Evolutionary conservation across 1,140 invertebrate species (phyloP).

Genomic region (Aphidius gifuensis): DNA sequence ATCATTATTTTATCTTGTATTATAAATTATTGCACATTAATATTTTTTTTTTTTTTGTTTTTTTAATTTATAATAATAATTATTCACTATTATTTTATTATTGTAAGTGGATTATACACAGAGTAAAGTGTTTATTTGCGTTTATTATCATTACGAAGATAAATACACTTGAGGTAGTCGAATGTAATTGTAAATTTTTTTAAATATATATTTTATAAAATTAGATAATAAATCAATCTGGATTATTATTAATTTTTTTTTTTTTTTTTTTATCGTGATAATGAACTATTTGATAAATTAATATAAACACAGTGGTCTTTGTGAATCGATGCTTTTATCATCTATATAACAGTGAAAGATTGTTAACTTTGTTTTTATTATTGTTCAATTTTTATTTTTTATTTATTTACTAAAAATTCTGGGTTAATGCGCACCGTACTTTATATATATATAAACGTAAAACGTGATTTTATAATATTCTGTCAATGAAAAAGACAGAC

Average conservation of each 20-base stretch:
- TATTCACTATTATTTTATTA: conserved; percentile 5
- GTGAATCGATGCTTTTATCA: too few species aligned
- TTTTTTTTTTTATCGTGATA: neutral
- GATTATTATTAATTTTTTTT: neutral
- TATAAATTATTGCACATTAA: neutral
- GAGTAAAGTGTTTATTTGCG: neutral
- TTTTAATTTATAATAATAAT: neutral
- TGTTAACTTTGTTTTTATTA: too few species aligned
- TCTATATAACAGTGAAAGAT: too few species aligned
- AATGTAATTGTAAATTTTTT: neutral
- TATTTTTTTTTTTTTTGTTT: neutral
- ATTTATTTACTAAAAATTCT: too few species aligned
- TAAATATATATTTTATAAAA: too few species aligned
- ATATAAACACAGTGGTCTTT: too few species aligned
- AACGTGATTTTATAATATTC: too few species aligned
- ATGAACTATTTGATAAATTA: neutral
- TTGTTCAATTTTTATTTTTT: too few species aligned
- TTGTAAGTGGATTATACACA: neutral
- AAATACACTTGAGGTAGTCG: neutral
- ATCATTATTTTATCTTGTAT: too few species aligned
- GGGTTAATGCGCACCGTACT: too few species aligned
- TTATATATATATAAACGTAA: too few species aligned
- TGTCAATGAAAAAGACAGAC: too few species aligned
- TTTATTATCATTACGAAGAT: neutral
- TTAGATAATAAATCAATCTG: neutral